Percentiles rank a stretch among this genome's conserved stretches.
Conservation (phyloP, 2,888 invertebrate species). For the Ormyrus labotus region DNA sequence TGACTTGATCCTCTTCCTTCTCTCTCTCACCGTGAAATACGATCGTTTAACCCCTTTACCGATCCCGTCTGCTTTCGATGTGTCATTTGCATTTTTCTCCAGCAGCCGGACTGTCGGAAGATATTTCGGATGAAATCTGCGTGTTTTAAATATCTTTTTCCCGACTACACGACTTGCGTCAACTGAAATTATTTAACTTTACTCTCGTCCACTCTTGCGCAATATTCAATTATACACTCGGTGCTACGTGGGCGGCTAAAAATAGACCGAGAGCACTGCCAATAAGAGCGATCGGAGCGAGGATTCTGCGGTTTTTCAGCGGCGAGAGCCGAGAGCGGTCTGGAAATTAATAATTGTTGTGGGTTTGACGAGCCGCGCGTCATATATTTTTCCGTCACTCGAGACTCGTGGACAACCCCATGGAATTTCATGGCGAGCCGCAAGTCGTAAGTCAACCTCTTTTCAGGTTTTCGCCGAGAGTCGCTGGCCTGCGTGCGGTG, state of each 20-base stretch:
- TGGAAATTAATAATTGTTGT: slow-evolving; percentile 30
- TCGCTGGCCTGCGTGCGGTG: slow-evolving; percentile 29
- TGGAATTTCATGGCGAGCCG: slow-evolving; percentile 62
- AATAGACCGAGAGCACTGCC: too few relatives aligned
- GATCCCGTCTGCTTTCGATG: not conserved
- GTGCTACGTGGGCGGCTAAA: too few relatives aligned
- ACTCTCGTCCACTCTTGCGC: too few relatives aligned
- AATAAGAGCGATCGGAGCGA: not conserved
- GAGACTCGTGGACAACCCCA: slow-evolving; percentile 48
- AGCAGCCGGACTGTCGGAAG: too few relatives aligned
- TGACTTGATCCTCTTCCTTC: slow-evolving; percentile 50
- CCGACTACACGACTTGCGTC: too few relatives aligned
- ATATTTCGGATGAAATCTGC: too few relatives aligned
- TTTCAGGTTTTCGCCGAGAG: slow-evolving; percentile 58
- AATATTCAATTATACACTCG: too few relatives aligned
- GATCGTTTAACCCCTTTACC: slow-evolving; percentile 34
- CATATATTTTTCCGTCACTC: slow-evolving; percentile 40
- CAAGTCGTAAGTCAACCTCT: slow-evolving; percentile 59
- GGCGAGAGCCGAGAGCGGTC: not conserved
- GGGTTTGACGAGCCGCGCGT: slow-evolving; percentile 20
- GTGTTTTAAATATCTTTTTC: too few relatives aligned
- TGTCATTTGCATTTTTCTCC: not conserved
- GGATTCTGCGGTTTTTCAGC: not conserved
- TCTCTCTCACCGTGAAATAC: slow-evolving; percentile 28
- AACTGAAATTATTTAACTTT: too few relatives aligned